Conservation (phyloP, 2,113 vertebrate species). For the Pseudolaguvia tuberculata region DNA sequence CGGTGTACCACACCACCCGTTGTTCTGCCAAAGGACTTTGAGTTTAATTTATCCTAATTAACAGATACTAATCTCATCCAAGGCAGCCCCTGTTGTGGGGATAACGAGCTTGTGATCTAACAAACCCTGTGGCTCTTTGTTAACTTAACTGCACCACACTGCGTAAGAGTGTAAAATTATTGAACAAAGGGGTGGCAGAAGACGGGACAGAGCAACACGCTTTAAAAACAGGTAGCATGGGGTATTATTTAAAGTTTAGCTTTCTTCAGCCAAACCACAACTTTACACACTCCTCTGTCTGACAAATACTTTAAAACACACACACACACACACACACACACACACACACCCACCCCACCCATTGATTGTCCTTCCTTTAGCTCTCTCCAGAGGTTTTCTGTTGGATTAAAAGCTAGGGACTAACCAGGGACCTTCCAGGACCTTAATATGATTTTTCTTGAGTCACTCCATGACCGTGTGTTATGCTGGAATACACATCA, state of each 20-base stretch:
- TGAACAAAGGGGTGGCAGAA: slow-evolving; percentile 28
- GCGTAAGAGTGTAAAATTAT: slow-evolving; percentile 32
- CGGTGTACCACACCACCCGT: slow-evolving; percentile 21
- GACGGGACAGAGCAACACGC: slow-evolving; percentile 33
- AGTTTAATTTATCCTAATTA: slow-evolving; percentile 51
- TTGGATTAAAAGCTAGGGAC: no score
- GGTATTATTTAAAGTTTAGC: slow-evolving; percentile 43
- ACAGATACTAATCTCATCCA: slow-evolving; percentile 41
- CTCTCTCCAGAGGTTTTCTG: no score
- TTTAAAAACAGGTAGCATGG: slow-evolving; percentile 43
- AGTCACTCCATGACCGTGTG: no score
- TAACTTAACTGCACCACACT: slow-evolving; percentile 33
- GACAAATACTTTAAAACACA: slow-evolving; percentile 19
- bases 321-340: no score
- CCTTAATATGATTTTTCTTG: no score
- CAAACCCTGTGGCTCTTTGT: slow-evolving; percentile 39
- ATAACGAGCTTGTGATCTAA: slow-evolving; percentile 44
- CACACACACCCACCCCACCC: no score
- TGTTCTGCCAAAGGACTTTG: slow-evolving; percentile 37
- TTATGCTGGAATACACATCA: no score
- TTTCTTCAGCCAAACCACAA: slow-evolving; percentile 32
- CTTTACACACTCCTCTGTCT: slow-evolving; percentile 30
- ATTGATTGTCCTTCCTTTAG: no score
- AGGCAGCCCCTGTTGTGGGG: slow-evolving; percentile 31
- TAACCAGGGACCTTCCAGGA: no score